phyloP scores from a whole-genome alignment of 1,140 invertebrate species.

The Macrostomum lignano region DNA sequence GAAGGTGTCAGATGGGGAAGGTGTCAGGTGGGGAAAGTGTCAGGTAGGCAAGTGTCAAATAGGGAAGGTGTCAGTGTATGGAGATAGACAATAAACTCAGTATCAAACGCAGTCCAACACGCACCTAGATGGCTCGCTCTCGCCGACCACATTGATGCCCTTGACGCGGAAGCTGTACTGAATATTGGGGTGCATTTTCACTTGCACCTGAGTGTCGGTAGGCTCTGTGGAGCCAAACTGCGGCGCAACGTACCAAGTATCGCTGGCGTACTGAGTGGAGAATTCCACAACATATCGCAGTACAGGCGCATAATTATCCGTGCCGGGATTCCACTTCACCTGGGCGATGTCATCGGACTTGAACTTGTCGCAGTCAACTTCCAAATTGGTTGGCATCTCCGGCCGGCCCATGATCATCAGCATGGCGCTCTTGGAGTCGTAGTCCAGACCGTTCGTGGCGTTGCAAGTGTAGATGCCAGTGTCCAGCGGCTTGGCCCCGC shows the following conservation, averaged over 20 bases:
- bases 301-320: slow-evolving; percentile 75
- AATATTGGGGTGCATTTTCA: slow-evolving; percentile 49
- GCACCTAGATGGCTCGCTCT: slow-evolving; percentile 54
- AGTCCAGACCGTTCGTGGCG: slow-evolving; percentile 60
- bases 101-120: too few species aligned
- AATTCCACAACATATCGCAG: slow-evolving; percentile 62
- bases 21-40: too few species aligned
- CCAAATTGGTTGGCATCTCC: neutral
- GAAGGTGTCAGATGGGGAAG: too few species aligned
- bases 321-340: slow-evolving; percentile 52
- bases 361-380: neutral
- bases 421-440: slow-evolving; percentile 48
- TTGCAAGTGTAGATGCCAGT: slow-evolving; percentile 80
- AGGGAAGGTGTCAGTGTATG: too few species aligned
- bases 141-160: slow-evolving; percentile 67
- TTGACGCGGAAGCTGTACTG: slow-evolving; percentile 84
- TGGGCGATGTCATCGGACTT: slow-evolving; percentile 40
- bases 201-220: slow-evolving; percentile 4
- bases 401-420: slow-evolving; percentile 52
- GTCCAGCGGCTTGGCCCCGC: slow-evolving; percentile 67
- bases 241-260: slow-evolving; percentile 46
- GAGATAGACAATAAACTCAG: too few species aligned
- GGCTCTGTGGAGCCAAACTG: neutral
- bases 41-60: too few species aligned
- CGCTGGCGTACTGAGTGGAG: slow-evolving; percentile 71